These are phyloP conservation scores for Diaprepes abbreviatus DNA, from an alignment of 2,888 invertebrate genomes.

Conservation along the genomic window DNA sequence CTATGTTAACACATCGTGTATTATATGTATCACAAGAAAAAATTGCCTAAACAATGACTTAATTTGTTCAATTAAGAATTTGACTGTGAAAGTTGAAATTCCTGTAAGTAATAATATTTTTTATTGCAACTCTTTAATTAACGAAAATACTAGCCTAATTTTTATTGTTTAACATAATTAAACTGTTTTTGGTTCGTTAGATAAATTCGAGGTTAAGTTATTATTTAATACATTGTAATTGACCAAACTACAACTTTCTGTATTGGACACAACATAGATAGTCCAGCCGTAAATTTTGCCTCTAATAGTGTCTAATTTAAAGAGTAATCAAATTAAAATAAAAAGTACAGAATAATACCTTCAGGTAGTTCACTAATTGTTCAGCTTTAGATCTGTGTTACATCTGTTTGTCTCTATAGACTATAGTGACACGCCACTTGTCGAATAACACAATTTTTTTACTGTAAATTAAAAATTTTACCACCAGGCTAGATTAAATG, in stretches of 20 bases:
- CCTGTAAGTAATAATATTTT: neutral
- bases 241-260: neutral
- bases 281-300: too few species aligned
- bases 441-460: too few species aligned
- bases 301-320: too few species aligned
- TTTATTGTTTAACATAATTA: slow-evolving; percentile 6
- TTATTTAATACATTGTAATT: neutral
- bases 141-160: neutral
- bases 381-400: too few species aligned
- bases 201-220: neutral
- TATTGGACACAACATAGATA: slow-evolving; percentile 4
- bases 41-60: slow-evolving; percentile 10
- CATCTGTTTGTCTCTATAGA: too few species aligned
- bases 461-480: too few species aligned
- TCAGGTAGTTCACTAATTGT: too few species aligned
- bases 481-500: too few species aligned
- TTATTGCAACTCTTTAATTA: slow-evolving; percentile 9
- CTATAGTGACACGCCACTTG: too few species aligned
- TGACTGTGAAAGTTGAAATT: slow-evolving; percentile 24
- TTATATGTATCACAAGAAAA: neutral
- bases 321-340: too few species aligned
- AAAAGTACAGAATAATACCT: too few species aligned
- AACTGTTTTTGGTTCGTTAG: slow-evolving; percentile 2
- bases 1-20: neutral
- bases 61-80: slow-evolving; percentile 16